Percentiles rank a stretch among this genome's conserved stretches.
Evolutionary conservation across 1,140 invertebrate genomes (phyloP).

Genomic region (Helicoverpa armigera): DNA sequence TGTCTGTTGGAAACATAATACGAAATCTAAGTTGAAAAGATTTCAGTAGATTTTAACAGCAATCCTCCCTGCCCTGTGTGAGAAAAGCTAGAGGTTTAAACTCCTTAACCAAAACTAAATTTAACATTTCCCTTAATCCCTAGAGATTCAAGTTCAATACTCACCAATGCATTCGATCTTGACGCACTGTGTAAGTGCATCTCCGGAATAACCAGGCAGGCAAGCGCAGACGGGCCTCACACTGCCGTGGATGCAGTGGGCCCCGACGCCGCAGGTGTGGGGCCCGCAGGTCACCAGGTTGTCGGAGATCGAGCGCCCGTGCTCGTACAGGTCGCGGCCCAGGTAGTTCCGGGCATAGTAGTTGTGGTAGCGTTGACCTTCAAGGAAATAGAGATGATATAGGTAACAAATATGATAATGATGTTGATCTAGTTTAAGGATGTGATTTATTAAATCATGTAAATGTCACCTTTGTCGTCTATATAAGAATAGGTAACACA

Average conservation of each 20-base stretch:
- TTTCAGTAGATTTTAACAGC: too few relatives aligned
- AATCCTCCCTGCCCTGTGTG: too few relatives aligned
- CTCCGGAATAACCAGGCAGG: conserved; percentile 90
- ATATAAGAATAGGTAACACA: too few relatives aligned
- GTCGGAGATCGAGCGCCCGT: conserved; percentile 80
- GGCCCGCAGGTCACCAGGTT: conserved; percentile 77
- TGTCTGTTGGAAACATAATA: conserved; percentile 68
- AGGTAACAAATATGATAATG: not conserved
- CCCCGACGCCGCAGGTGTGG: conserved; percentile 88
- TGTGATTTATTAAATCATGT: too few relatives aligned
- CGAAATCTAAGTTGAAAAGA: not conserved
- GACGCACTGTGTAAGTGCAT: conserved; percentile 89
- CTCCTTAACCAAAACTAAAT: too few relatives aligned
- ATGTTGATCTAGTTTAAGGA: not conserved
- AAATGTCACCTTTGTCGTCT: too few relatives aligned
- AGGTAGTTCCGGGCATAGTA: conserved; percentile 70
- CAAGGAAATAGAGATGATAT: not conserved
- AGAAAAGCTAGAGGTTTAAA: too few relatives aligned
- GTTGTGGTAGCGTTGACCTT: conserved; percentile 77
- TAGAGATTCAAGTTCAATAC: conserved; percentile 43
- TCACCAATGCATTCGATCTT: conserved; percentile 89
- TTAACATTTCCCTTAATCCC: too few relatives aligned
- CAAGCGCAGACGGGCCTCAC: conserved; percentile 91
- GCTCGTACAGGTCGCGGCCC: conserved; percentile 74
- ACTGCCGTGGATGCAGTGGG: conserved; percentile 88